Base-by-base conservation (phyloP, 2,797 vertebrate genomes). In the Tarsius wallacei region DNA sequence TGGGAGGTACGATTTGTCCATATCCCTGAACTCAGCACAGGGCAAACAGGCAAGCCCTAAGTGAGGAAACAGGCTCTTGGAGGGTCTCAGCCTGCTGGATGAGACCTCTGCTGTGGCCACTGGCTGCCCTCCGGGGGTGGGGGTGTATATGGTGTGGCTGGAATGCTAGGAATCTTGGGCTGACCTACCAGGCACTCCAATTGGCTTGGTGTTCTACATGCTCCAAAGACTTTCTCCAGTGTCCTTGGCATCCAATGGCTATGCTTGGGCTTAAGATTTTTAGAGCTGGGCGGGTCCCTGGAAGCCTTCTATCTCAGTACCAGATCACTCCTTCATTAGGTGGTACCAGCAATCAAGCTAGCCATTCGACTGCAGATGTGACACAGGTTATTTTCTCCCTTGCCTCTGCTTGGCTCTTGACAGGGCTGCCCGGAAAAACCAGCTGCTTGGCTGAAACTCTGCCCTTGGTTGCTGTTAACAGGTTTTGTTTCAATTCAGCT, bases 121-220 rank as follows among this genome's bases (percentile, higher is more conserved):
- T 97, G 96, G 96, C 95, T 98, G 94, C 80, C 97, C 71, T 97
- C 81, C 5, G 49, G 83, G 93, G 91, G 42, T 96, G 96, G 86
- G 95, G 96, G 94, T 90, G 83, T 91, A 91, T 59, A 96, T 95
- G 87, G 94, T 5, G 14, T 98, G 96, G 80, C 77, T 95, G 96
- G 97, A 98, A 98, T 98, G 96, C 93, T 90, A 97, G 94, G 97
- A 98, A 98, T 98, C 77, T 93, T 93, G 86, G 68, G 81, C 96
- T 97, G 91, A 91, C 91, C 95, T 96, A 96, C 87, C 90, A 97
- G 93, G 90, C 94, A 98, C 96, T 97, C 93, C 89, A 95, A 88
- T 78, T 98, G 97, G 97, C 96, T 96, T 96, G 84, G 93, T 96
- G 87, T 92, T 88, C 81, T 94, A 97, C 93, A 95, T 97, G 95